Percentiles rank a stretch among this genome's conserved stretches.
Conservation (phyloP, 1,140 invertebrate species). For the Rhyacophila brunnea region DNA sequence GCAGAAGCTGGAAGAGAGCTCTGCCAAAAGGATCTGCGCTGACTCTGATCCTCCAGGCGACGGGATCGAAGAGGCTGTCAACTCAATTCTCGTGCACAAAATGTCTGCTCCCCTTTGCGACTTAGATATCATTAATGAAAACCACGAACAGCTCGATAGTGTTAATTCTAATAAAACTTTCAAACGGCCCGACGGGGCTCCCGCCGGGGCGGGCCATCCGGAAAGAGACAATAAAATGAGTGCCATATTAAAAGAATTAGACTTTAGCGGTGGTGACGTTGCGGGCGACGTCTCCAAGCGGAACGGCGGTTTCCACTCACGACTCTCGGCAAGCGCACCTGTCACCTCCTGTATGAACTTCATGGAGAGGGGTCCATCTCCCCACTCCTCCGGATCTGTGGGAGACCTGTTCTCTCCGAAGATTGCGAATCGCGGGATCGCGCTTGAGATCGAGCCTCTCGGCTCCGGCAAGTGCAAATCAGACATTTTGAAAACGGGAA, state of each 20-base stretch:
- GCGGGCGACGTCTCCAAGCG: slow-evolving; percentile 32
- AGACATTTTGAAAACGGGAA: slow-evolving; percentile 34
- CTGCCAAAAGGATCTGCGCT: slow-evolving; percentile 54
- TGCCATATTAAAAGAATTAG: slow-evolving; percentile 52
- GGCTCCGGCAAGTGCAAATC: slow-evolving; percentile 23
- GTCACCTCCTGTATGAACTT: slow-evolving; percentile 55
- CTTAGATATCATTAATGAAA: slow-evolving; percentile 48
- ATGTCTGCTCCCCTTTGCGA: slow-evolving; percentile 39
- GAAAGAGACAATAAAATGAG: slow-evolving; percentile 42
- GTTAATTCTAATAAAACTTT: slow-evolving; percentile 22
- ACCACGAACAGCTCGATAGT: slow-evolving; percentile 37
- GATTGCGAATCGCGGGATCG: background rate
- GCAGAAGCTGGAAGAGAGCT: slow-evolving; percentile 68
- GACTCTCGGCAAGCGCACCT: slow-evolving; percentile 64
- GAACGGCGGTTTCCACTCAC: slow-evolving; percentile 41
- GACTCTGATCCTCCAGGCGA: slow-evolving; percentile 44
- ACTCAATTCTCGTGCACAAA: slow-evolving; percentile 34
- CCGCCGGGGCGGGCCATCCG: slow-evolving; percentile 15
- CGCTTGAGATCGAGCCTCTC: slow-evolving; percentile 15
- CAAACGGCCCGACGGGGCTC: slow-evolving; percentile 22
- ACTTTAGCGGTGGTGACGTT: slow-evolving; percentile 29
- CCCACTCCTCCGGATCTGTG: slow-evolving; percentile 13
- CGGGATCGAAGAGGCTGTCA: slow-evolving; percentile 37
- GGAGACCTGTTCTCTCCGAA: slow-evolving; percentile 23
- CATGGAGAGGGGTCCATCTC: slow-evolving; percentile 15